These are phyloP conservation scores for Alcedo atthis DNA, from an alignment of 2,797 vertebrate genomes.

Conservation along the genomic window DNA sequence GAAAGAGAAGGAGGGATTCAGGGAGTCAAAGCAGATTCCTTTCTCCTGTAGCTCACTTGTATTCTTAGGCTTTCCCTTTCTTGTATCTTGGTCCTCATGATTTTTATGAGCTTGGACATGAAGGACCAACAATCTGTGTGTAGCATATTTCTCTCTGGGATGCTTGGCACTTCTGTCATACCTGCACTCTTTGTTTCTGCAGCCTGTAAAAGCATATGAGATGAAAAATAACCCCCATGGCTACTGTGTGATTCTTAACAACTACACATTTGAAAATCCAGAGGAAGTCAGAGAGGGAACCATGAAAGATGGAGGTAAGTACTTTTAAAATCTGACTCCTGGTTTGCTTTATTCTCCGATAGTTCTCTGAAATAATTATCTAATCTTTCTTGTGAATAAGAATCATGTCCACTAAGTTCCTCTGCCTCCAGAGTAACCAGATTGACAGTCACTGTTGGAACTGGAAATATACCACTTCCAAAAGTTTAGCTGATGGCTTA, in stretches of 20 bases:
- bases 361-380: background rate
- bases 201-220: conserved; percentile 33
- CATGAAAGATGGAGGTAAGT: conserved; percentile 55
- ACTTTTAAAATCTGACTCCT: background rate
- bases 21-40: background rate
- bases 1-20: background rate
- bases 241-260: conserved; percentile 72
- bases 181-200: background rate
- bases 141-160: background rate
- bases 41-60: background rate
- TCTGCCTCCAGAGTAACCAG: background rate
- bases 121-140: background rate
- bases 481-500: background rate
- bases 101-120: background rate
- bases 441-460: background rate
- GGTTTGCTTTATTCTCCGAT: background rate
- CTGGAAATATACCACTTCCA: background rate
- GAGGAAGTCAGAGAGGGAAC: background rate
- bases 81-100: background rate
- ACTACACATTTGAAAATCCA: conserved; percentile 37
- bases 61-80: background rate
- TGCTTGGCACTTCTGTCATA: background rate
- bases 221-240: conserved; percentile 68
- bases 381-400: background rate
- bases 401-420: background rate